Conservation (phyloP, 2,888 invertebrate genomes). For the Pocota personata region DNA sequence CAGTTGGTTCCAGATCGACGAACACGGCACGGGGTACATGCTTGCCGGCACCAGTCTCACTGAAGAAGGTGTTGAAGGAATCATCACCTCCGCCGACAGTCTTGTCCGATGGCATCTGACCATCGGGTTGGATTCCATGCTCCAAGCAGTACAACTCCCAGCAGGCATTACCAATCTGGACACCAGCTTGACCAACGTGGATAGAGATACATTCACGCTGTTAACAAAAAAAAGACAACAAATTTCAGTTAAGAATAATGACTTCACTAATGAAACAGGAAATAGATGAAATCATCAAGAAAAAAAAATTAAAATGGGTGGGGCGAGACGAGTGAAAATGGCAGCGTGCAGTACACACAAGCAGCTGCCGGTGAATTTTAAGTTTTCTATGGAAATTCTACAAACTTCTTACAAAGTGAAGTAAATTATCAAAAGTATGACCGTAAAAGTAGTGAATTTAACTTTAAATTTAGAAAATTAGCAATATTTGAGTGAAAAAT, state of each 20-base stretch:
- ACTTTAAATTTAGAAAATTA: not conserved
- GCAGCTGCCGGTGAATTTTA: constrained; percentile 27
- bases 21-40: constrained; percentile 97
- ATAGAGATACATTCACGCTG: constrained; percentile 92
- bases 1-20: constrained; percentile 98
- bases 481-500: not conserved
- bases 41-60: constrained; percentile 97
- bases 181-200: constrained; percentile 92
- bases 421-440: not conserved
- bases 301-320: constrained; percentile 41
- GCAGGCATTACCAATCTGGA: constrained; percentile 95
- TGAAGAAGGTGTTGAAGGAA: constrained; percentile 97
- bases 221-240: constrained; percentile 75
- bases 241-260: constrained; percentile 6
- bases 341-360: not conserved
- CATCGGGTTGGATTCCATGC: constrained; percentile 96
- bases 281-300: constrained; percentile 29
- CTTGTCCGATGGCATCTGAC: constrained; percentile 97
- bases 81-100: constrained; percentile 95
- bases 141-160: constrained; percentile 95
- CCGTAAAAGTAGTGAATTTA: not conserved
- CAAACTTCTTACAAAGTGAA: not conserved
- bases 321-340: constrained; percentile 42
- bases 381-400: not conserved
- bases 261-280: constrained; percentile 45